Evolutionary conservation across 2,888 invertebrate species (phyloP).

Genomic region (Megamerina dolium): DNA sequence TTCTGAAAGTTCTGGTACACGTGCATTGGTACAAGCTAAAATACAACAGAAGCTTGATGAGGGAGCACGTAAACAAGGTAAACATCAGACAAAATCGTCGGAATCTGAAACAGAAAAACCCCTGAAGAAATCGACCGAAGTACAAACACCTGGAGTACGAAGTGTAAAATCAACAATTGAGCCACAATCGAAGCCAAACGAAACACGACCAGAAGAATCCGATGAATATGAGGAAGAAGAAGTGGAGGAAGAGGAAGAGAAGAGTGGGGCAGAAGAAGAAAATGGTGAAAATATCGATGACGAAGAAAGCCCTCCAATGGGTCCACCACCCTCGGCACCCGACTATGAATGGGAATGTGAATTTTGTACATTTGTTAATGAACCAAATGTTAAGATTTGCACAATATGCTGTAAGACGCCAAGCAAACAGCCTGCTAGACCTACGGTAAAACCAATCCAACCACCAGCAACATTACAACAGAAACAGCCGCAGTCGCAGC

Average conservation of each 20-base stretch:
- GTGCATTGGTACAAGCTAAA: conserved; percentile 47
- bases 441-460: conserved; percentile 13
- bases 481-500: conserved; percentile 14
- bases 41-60: conserved; percentile 44
- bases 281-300: conserved; percentile 12
- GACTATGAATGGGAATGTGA: conserved; percentile 75
- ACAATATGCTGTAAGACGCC: conserved; percentile 82
- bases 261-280: background rate
- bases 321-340: conserved; percentile 53
- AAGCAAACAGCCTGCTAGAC: conserved; percentile 43
- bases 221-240: conserved; percentile 23
- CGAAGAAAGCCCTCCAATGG: conserved; percentile 28
- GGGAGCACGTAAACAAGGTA: conserved; percentile 14
- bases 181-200: conserved; percentile 24
- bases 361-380: conserved; percentile 85
- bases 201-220: background rate
- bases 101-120: conserved; percentile 18
- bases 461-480: conserved; percentile 9
- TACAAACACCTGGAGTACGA: conserved; percentile 20
- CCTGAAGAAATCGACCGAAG: conserved; percentile 16
- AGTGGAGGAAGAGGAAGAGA: conserved; percentile 14
- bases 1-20: conserved; percentile 45
- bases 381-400: conserved; percentile 71
- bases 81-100: conserved; percentile 14
- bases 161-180: conserved; percentile 22